Evolutionary conservation across 2,888 invertebrate genomes (phyloP).

Genomic region (Lagria hirta): DNA sequence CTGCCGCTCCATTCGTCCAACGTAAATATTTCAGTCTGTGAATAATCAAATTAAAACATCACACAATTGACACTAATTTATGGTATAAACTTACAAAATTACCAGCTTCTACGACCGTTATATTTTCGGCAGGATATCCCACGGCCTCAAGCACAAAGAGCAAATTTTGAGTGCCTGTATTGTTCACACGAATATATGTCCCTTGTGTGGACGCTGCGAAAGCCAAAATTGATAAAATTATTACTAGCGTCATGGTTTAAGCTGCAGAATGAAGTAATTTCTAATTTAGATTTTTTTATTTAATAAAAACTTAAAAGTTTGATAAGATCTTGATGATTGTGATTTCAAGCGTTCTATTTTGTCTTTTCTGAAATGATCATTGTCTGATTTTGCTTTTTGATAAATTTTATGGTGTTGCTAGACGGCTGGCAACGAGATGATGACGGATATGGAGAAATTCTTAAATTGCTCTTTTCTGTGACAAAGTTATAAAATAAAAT

Average conservation of each 20-base stretch:
- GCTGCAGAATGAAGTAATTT: neutral
- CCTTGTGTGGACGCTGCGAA: conserved; percentile 5
- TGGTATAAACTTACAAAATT: conserved; percentile 14
- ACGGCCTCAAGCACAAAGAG: conserved; percentile 8
- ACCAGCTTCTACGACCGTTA: conserved; percentile 6
- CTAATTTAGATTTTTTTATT: conserved; percentile 1
- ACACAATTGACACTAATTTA: conserved; percentile 2
- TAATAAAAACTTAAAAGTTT: too few species aligned
- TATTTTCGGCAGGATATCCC: conserved; percentile 9
- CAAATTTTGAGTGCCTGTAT: conserved; percentile 13
- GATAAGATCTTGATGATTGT: too few species aligned
- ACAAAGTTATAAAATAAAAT: too few species aligned
- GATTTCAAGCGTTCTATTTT: too few species aligned
- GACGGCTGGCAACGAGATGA: too few species aligned
- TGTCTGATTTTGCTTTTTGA: too few species aligned
- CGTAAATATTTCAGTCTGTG: conserved; percentile 4
- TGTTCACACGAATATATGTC: conserved; percentile 16
- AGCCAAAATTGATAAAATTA: neutral
- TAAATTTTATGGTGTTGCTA: too few species aligned
- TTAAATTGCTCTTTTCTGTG: too few species aligned
- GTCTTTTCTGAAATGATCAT: too few species aligned
- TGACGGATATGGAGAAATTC: too few species aligned
- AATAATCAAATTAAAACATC: neutral
- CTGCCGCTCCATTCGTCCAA: conserved; percentile 17
- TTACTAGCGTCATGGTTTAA: conserved; percentile 6